Percentiles rank a stretch among this genome's conserved stretches.
These are phyloP conservation scores for Cassiopea xamachana DNA, from an alignment of 30 jellyfish, hydroid and myxozoan genomes.

Conservation along the genomic window DNA sequence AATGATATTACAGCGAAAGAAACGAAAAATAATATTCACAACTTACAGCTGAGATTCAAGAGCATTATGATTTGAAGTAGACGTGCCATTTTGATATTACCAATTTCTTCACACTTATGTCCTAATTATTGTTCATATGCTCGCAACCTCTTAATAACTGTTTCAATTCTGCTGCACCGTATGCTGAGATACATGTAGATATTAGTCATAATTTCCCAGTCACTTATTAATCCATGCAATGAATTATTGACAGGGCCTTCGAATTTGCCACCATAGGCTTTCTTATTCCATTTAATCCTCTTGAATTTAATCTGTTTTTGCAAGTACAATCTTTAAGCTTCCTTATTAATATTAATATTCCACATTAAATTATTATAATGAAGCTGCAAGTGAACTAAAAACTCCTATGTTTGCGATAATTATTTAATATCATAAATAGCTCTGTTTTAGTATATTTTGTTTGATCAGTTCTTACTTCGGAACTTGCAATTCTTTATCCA, in stretches of 20 bases:
- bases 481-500: too few relatives aligned
- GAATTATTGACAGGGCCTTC: not conserved
- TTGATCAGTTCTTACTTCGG: too few relatives aligned
- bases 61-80: not conserved
- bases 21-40: not conserved
- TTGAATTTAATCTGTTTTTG: not conserved
- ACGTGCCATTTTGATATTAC: not conserved
- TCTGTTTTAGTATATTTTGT: too few relatives aligned
- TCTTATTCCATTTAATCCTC: not conserved
- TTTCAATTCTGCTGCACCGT: not conserved
- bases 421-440: not conserved
- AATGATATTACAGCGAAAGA: not conserved
- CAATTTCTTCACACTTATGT: not conserved
- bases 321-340: not conserved
- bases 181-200: not conserved
- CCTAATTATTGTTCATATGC: not conserved
- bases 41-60: conserved; percentile 2
- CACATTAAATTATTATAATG: not conserved
- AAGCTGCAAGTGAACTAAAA: not conserved
- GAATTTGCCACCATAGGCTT: not conserved
- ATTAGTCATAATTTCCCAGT: not conserved
- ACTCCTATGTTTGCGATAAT: not conserved
- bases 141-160: not conserved
- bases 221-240: conserved; percentile 1
- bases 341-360: not conserved